Evolutionary conservation across 2,113 vertebrate genomes (phyloP).

Genomic region (Butorides virescens): DNA sequence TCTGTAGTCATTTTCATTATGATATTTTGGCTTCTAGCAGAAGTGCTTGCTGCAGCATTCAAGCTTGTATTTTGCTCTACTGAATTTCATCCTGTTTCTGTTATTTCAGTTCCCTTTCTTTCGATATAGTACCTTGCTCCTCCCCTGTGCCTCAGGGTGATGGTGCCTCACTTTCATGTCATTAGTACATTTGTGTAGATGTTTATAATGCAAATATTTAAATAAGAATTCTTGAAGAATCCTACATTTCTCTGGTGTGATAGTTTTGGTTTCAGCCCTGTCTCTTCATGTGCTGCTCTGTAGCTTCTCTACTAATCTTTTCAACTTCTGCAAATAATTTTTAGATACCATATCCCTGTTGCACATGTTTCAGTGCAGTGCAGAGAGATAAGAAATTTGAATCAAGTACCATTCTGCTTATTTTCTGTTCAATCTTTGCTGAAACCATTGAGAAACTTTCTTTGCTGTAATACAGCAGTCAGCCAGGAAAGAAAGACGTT

Average conservation of each 20-base stretch:
- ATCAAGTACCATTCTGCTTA: background rate
- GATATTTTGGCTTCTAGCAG: background rate
- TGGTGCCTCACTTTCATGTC: background rate
- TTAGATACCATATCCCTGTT: background rate
- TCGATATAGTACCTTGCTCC: background rate
- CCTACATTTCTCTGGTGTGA: background rate
- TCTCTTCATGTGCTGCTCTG: background rate
- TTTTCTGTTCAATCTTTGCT: background rate
- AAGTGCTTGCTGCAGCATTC: background rate
- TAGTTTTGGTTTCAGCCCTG: background rate
- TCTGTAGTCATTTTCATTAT: background rate
- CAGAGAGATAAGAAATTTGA: background rate
- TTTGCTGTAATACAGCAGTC: background rate
- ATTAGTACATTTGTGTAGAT: background rate
- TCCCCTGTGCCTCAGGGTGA: background rate
- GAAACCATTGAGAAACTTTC: background rate
- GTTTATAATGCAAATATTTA: background rate
- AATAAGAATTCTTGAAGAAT: background rate
- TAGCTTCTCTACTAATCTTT: background rate
- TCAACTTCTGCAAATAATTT: background rate
- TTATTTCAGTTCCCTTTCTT: background rate
- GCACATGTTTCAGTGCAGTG: background rate
- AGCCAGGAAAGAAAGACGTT: background rate
- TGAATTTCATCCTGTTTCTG: background rate
- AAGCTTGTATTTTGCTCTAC: background rate